Base-by-base conservation (phyloP, 2,888 invertebrate species). In the Rhodophaea formosa region DNA sequence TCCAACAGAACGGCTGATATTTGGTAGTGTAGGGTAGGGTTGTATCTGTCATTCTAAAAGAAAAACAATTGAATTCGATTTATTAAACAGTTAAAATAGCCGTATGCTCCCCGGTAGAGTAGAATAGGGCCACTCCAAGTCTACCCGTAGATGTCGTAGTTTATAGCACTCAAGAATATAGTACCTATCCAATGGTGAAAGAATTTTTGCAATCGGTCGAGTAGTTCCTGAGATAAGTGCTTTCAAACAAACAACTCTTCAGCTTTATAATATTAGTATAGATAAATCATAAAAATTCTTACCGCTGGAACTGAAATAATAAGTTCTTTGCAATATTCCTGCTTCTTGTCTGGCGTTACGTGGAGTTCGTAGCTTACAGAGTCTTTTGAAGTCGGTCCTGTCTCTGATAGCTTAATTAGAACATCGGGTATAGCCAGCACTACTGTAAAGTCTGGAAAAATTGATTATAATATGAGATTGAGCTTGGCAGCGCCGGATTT, bases 401-500 rank as follows among this genome's bases (percentile, higher is more conserved):
- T 15, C 6, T 1, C 12, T 8, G 7, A 3, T 30, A 54, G 8
- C 30, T 32, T 30, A 7, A 43, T 30, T 7, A 15, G 29, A 1
- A 60, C 57, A 43, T 79, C 73, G 5, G 42, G 59, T 32, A 79
- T 59, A 14, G 67, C 58, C 0, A 80, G 62, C 6, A 60, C 65
- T 5, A 81, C 66, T 16, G 56, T 46, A 35, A 83, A 59, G 54
- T 61, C 82, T 83, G 68, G 43, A 68, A 63, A 52, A n/a, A 35
- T 23, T 3, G 23, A 23, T 23, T 23, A 5, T 23, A 5, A 23
- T 3, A 5, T 23, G 23, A 23, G n/a, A n/a, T n/a, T n/a, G n/a
- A n/a, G n/a, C n/a, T n/a, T n/a, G n/a, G n/a, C n/a, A n/a, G n/a
- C n/a, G n/a, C n/a, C n/a, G n/a, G n/a, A n/a, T n/a, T n/a, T n/a